phyloP scores from a whole-genome alignment of 2,888 invertebrate genomes.

The Tiphia femorata region DNA sequence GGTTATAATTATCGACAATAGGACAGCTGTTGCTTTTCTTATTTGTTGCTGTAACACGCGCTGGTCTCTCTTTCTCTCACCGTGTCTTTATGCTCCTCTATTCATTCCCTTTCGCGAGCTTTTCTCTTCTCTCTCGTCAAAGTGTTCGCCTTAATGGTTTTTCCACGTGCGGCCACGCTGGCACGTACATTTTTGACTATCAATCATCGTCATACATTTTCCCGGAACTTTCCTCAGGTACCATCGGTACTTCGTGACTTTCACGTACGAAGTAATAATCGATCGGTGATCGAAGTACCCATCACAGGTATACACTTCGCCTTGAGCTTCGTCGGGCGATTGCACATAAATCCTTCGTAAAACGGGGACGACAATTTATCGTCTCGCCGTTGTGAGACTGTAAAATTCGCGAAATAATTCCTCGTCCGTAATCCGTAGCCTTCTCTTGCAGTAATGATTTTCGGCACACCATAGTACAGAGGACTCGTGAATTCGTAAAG shows the following conservation, averaged over 20 bases:
- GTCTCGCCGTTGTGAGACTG: background rate
- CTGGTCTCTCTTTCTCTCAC: too few species aligned
- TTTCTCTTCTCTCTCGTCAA: too few species aligned
- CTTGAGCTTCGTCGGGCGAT: background rate
- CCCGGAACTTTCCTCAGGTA: background rate
- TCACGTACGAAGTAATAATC: constrained; percentile 13
- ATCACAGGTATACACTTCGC: background rate
- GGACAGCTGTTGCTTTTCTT: constrained; percentile 26
- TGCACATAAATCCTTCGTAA: background rate
- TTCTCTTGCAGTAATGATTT: too few species aligned
- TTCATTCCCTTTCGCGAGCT: too few species aligned
- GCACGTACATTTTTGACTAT: constrained; percentile 37
- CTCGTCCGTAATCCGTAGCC: constrained; percentile 5
- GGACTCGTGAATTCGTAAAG: too few species aligned
- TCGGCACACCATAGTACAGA: too few species aligned
- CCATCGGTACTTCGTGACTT: constrained; percentile 2
- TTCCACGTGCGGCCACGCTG: constrained; percentile 17
- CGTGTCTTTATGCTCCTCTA: too few species aligned
- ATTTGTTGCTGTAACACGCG: constrained; percentile 22
- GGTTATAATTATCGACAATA: background rate
- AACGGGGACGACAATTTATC: background rate
- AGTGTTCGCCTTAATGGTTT: constrained; percentile 29
- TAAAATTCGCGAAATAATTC: too few species aligned
- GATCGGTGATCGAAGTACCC: constrained; percentile 11
- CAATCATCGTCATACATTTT: constrained; percentile 36